A percentile compares a stretch with the other conserved stretches of the same genome.
phyloP scores from a whole-genome alignment of 2,797 vertebrate species.

The Bradypodion pumilum region DNA sequence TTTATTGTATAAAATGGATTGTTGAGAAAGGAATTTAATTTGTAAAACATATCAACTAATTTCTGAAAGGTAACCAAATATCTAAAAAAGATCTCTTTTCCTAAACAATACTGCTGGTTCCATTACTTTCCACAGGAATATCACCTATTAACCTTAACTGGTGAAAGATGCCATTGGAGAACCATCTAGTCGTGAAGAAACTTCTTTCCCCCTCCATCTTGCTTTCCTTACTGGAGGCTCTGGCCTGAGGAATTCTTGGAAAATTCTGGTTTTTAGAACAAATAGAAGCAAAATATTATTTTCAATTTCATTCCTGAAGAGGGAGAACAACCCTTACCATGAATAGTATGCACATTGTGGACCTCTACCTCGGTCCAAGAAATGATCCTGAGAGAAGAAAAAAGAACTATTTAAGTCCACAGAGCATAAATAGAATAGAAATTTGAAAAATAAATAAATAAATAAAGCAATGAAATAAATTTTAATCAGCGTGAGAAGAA shows the following conservation, averaged over 20 bases:
- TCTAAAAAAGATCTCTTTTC: background rate
- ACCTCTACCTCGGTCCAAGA: background rate
- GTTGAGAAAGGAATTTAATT: background rate
- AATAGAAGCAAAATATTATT: background rate
- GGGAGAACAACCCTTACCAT: background rate
- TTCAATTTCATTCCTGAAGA: background rate
- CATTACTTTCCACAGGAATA: background rate
- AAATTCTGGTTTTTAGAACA: background rate
- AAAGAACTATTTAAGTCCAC: background rate
- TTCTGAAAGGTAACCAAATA: background rate
- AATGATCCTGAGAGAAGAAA: background rate
- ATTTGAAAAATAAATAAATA: too few species aligned
- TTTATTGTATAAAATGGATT: background rate
- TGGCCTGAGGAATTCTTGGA: too few species aligned
- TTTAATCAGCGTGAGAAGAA: slow-evolving; percentile 25
- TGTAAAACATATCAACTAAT: background rate
- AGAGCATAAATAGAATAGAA: too few species aligned
- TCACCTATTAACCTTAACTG: background rate
- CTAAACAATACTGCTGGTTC: background rate
- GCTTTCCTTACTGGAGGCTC: too few species aligned
- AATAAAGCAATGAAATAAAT: background rate
- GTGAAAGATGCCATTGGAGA: background rate
- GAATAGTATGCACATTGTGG: background rate
- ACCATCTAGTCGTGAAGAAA: background rate
- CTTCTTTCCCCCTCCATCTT: too few species aligned